Conservation (phyloP, 2,797 vertebrate species). For the Silurus lanzhouensis region DNA sequence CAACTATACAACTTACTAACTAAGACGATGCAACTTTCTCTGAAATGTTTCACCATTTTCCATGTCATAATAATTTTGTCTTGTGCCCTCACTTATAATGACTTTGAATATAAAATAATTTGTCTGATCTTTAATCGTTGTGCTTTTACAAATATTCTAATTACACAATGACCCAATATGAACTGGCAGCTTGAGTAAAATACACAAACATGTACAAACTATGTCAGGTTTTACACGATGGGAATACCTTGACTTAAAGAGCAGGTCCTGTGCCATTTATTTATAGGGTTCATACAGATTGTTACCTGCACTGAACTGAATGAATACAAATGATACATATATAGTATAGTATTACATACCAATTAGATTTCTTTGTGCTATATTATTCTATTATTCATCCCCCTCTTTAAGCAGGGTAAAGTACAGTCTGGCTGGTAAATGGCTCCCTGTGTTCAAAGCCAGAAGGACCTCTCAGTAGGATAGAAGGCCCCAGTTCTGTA, state of each 20-base stretch:
- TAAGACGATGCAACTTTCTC: background rate
- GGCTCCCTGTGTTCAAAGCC: slow-evolving; percentile 37
- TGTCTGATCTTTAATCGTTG: background rate
- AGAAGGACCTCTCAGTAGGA: slow-evolving; percentile 44
- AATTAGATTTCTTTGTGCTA: background rate
- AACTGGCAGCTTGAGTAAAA: background rate
- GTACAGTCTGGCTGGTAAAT: slow-evolving; percentile 32
- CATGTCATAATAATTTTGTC: background rate
- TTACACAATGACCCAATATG: background rate
- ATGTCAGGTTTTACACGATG: background rate
- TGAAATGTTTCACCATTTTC: background rate
- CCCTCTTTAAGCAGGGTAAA: background rate
- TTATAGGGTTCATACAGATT: background rate
- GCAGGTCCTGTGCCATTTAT: background rate
- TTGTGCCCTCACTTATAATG: background rate
- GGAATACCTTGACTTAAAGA: background rate
- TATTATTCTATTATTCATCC: slow-evolving; percentile 24
- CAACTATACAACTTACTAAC: background rate
- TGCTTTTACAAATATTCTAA: background rate
- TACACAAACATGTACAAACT: background rate
- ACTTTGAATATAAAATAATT: background rate
- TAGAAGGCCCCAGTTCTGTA: slow-evolving; percentile 34
- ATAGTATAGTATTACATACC: background rate
- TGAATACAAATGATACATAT: background rate
- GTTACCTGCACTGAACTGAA: background rate